A percentile compares a stretch with the other conserved stretches of the same genome.
phyloP scores from a whole-genome alignment of 2,113 vertebrate genomes.

The Zosterops borbonicus region DNA sequence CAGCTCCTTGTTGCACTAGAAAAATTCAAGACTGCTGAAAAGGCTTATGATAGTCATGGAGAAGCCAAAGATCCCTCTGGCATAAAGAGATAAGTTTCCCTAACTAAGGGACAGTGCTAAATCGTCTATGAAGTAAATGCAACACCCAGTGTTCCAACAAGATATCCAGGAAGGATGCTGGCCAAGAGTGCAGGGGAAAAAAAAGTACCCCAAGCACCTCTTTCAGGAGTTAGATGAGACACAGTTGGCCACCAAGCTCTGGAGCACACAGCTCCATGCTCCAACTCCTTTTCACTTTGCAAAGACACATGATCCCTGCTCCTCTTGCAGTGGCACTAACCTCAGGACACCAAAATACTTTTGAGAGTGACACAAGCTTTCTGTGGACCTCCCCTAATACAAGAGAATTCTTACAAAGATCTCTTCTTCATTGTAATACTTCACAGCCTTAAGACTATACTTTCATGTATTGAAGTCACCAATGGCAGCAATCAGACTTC shows the following conservation, averaged over 20 bases:
- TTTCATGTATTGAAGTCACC: neutral
- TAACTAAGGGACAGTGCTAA: neutral
- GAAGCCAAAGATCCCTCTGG: neutral
- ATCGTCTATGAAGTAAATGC: neutral
- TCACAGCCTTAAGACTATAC: neutral
- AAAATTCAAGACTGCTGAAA: neutral
- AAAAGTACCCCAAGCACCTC: neutral
- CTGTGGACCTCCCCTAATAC: neutral
- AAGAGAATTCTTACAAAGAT: neutral
- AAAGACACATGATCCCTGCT: neutral
- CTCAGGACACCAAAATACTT: neutral
- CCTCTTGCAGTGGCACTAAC: neutral
- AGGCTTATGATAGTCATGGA: neutral
- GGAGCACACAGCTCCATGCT: accelerated
- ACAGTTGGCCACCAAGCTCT: neutral
- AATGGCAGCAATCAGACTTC: neutral
- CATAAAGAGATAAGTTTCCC: neutral
- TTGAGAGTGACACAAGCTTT: neutral
- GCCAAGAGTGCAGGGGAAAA: neutral
- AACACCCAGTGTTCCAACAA: neutral
- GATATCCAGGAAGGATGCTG: neutral
- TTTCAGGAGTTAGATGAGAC: neutral
- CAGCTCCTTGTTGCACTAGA: neutral
- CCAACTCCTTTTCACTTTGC: neutral
- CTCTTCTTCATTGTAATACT: neutral